Evolutionary conservation across 2,113 vertebrate genomes (phyloP), one percentile per base, ranked within the genome.

Genomic region (Macroglossus sobrinus): DNA sequence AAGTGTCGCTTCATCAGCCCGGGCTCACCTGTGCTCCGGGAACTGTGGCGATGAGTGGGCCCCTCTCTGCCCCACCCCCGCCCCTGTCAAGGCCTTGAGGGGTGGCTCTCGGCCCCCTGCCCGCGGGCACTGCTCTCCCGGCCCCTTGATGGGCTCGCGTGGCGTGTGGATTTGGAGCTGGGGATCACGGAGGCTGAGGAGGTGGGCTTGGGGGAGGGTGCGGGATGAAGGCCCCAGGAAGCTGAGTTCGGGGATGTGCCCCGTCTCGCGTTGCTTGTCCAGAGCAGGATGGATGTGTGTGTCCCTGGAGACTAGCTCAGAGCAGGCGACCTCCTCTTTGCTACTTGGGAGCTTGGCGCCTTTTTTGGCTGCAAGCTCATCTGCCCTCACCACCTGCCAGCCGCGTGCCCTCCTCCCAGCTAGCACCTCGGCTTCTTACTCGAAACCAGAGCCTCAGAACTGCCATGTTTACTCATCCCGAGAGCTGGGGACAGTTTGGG

Each of bases 391-490:
- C 79, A 3, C 5, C 59, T 79, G 40, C 93, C 40, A 10, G 7
- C 22, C 1, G 2, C 15, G 0, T 4, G 2, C 19, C 33, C 53
- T 21, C 50, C n/a, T 93, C 85, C 68, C 81, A 15, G 59, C 66
- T 95, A 84, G 24, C 68, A 89, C 50, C 71, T 84, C 21, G 10
- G 55, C 82, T 11, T 94, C 50, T 53, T 75, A 40, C 96, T 61
- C 4, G 84, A 93, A 97, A 84, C 57, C 64, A 2, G 79, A 92
- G 38, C 82, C 93, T 97, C 97, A 76, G 96, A 0, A 0, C 66
- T 95, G 55, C 63, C 76, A 7, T 9, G 24, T 72, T 96, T 97
- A 97, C 92, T 98, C 98, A 98, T 84, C 98, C 55, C 11, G 97
- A 97, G 97, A 98, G 86, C 90, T 33, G 80, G 97, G 92, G 97